Conservation (phyloP, 2,113 vertebrate species). For the Paracanthobrama guichenoti region DNA sequence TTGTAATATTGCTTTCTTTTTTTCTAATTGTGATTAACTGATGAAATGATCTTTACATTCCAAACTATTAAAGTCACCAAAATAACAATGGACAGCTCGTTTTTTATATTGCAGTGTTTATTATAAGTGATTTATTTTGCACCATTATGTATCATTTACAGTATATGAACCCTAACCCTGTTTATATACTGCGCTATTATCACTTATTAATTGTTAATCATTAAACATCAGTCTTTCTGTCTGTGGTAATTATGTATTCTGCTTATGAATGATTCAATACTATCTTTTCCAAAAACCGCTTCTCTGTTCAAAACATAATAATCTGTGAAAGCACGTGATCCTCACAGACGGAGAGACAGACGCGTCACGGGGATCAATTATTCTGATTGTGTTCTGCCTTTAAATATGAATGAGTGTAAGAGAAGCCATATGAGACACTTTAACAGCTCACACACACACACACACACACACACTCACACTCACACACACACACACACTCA, state of each 20-base stretch:
- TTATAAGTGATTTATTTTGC: no score
- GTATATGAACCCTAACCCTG: no score
- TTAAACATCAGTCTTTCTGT: not conserved
- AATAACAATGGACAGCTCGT: no score
- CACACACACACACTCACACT: not conserved
- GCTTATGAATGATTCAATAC: not conserved
- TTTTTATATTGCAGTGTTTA: no score
- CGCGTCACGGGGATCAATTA: conserved; percentile 54
- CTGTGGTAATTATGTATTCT: not conserved
- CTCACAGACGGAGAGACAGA: no score
- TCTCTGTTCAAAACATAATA: not conserved
- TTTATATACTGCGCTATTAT: no score
- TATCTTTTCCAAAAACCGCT: not conserved
- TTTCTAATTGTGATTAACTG: no score
- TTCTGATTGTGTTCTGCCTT: conserved; percentile 56
- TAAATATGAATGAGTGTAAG: conserved; percentile 72
- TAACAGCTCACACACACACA: conserved; percentile 59
- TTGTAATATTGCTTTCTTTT: not conserved
- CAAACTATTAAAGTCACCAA: not conserved
- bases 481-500: no score
- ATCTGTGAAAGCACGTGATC: no score
- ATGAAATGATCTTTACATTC: not conserved
- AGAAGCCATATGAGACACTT: conserved; percentile 75
- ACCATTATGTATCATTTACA: no score
- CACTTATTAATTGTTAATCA: no score